Evolutionary conservation across 2,113 vertebrate species (phyloP).

Genomic region (Burhinus bistriatus): DNA sequence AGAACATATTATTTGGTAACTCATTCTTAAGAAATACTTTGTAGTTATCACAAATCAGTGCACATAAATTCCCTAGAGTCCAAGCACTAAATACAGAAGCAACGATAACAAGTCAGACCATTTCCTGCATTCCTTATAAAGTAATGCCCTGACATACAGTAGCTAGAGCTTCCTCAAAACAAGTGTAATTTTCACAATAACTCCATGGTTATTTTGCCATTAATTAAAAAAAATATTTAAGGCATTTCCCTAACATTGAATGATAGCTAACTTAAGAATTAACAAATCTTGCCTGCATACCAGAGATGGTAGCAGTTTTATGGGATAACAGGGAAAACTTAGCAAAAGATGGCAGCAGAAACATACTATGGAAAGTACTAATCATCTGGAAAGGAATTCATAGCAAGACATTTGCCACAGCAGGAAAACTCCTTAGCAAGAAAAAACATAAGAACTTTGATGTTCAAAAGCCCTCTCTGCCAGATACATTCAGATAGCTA

Average conservation of each 20-base stretch:
- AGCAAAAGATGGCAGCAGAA: background rate
- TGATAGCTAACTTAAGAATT: background rate
- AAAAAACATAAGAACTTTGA: background rate
- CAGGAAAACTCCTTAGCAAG: conserved; percentile 33
- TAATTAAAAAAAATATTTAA: background rate
- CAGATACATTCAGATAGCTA: background rate
- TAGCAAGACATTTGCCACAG: background rate
- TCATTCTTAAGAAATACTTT: background rate
- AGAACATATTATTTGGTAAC: background rate
- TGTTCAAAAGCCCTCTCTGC: background rate
- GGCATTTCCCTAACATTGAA: background rate
- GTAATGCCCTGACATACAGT: background rate
- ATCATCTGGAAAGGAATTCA: conserved; percentile 41
- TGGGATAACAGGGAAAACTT: background rate
- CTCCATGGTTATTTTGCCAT: background rate
- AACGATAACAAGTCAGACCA: background rate
- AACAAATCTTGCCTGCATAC: background rate
- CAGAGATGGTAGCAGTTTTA: background rate
- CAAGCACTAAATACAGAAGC: conserved; percentile 48
- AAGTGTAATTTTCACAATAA: conserved; percentile 6
- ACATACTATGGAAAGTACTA: conserved; percentile 22
- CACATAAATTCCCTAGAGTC: background rate
- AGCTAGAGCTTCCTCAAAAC: background rate
- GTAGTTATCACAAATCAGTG: background rate
- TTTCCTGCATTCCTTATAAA: conserved; percentile 40